Percentiles rank a stretch among this genome's conserved stretches.
These are phyloP conservation scores for Harpagifer antarcticus DNA, from an alignment of 2,797 vertebrate genomes.

Conservation along the genomic window DNA sequence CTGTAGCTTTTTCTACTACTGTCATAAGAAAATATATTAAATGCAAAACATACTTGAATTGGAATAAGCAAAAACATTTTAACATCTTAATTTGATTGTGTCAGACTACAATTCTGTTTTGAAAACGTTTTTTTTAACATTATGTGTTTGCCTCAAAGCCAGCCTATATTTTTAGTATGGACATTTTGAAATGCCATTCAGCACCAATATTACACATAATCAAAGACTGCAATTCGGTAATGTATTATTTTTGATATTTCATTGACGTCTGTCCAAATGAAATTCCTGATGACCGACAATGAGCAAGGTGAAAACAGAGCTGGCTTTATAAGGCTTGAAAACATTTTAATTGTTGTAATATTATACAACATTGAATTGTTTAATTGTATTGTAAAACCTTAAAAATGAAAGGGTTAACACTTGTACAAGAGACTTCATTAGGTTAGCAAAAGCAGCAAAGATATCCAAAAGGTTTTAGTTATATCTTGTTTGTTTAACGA, in stretches of 20 bases:
- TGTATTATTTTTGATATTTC: neutral
- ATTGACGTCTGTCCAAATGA: neutral
- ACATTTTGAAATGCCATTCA: constrained; percentile 31
- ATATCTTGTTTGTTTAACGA: constrained; percentile 18
- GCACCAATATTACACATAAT: constrained; percentile 27
- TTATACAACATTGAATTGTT: constrained; percentile 2
- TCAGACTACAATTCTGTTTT: constrained; percentile 2
- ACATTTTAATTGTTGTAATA: neutral
- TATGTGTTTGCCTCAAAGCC: constrained; percentile 1
- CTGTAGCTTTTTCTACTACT: neutral
- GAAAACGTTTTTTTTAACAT: neutral
- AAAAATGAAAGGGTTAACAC: neutral
- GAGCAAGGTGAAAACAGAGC: constrained; percentile 7
- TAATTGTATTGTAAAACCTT: constrained; percentile 13
- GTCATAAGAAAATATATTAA: constrained; percentile 8
- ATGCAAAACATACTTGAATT: constrained; percentile 6
- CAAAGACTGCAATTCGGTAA: constrained; percentile 5
- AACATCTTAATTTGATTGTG: neutral
- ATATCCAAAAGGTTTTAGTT: neutral
- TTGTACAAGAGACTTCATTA: neutral
- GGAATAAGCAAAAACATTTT: neutral
- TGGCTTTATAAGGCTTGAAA: neutral
- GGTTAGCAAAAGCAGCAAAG: constrained; percentile 11
- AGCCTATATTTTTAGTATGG: neutral
- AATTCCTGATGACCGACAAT: constrained; percentile 10